These are phyloP conservation scores for Coptodon rendalli DNA, from an alignment of 2,113 vertebrate genomes.

Conservation along the genomic window DNA sequence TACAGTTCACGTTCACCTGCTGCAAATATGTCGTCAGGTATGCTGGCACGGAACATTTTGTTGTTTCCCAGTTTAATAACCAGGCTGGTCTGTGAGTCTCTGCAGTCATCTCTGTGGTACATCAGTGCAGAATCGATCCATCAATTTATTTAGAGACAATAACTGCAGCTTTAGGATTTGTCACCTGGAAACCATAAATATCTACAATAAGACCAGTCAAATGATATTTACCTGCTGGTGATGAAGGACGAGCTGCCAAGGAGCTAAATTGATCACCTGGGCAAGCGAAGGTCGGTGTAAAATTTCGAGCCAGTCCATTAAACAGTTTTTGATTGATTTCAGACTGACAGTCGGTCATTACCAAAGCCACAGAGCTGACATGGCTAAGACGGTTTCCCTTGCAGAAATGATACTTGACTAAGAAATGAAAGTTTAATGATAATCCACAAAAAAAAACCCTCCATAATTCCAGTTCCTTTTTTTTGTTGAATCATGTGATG, in stretches of 20 bases:
- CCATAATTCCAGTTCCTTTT: not conserved
- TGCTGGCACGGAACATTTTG: not conserved
- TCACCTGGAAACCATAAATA: not conserved
- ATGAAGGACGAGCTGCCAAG: rapidly evolving
- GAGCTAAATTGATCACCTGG: not conserved
- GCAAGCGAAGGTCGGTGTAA: rapidly evolving
- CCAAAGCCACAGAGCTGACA: rapidly evolving
- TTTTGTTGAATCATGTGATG: not conserved
- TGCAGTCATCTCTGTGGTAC: not conserved
- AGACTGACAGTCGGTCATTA: rapidly evolving
- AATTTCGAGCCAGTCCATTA: not conserved
- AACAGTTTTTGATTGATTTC: not conserved
- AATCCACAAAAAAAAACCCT: not conserved
- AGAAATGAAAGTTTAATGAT: not conserved
- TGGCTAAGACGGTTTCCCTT: not conserved
- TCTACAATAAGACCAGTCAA: not conserved
- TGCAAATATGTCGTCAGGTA: not conserved
- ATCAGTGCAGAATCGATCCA: not conserved
- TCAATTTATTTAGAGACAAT: not conserved
- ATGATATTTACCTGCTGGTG: not conserved
- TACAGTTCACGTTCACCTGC: rapidly evolving
- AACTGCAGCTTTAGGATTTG: not conserved
- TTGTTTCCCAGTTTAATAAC: not conserved
- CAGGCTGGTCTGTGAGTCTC: not conserved
- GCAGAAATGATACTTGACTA: not conserved